Evolutionary conservation across 2,797 vertebrate species (phyloP).

Genomic region (Platalea minor): DNA sequence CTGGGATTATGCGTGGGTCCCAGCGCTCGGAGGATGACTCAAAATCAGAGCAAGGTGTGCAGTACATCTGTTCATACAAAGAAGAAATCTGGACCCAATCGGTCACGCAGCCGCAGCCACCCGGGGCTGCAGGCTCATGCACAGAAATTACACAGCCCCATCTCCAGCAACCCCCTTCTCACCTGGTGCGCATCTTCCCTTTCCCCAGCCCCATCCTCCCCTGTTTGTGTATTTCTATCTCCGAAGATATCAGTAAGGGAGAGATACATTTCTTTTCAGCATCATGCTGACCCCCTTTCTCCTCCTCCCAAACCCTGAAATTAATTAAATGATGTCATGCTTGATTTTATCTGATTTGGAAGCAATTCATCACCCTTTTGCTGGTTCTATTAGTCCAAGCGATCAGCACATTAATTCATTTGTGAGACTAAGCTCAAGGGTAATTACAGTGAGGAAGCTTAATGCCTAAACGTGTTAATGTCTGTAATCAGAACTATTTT

Average conservation of each 20-base stretch:
- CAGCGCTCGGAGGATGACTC: rapidly evolving
- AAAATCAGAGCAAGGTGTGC: neutral
- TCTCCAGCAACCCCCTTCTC: neutral
- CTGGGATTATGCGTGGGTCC: neutral
- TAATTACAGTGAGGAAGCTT: slow-evolving; percentile 78
- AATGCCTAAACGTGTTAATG: slow-evolving; percentile 78
- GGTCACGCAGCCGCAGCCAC: rapidly evolving
- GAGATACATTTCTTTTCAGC: slow-evolving; percentile 32
- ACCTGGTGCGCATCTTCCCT: neutral
- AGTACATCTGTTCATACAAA: neutral
- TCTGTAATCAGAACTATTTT: slow-evolving; percentile 79
- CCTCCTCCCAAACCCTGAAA: slow-evolving; percentile 70
- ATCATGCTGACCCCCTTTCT: neutral
- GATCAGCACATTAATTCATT: slow-evolving; percentile 82
- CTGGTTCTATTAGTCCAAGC: slow-evolving; percentile 76
- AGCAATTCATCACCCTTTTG: slow-evolving; percentile 88
- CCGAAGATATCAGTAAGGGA: neutral
- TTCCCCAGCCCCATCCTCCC: neutral
- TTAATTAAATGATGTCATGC: slow-evolving; percentile 89
- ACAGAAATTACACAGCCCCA: neutral
- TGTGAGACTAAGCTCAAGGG: slow-evolving; percentile 80
- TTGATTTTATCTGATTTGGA: slow-evolving; percentile 89
- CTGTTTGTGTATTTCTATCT: neutral
- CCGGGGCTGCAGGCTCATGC: neutral
- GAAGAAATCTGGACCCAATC: neutral